Conservation (phyloP, 2,888 invertebrate genomes). For the Hypena proboscidalis region DNA sequence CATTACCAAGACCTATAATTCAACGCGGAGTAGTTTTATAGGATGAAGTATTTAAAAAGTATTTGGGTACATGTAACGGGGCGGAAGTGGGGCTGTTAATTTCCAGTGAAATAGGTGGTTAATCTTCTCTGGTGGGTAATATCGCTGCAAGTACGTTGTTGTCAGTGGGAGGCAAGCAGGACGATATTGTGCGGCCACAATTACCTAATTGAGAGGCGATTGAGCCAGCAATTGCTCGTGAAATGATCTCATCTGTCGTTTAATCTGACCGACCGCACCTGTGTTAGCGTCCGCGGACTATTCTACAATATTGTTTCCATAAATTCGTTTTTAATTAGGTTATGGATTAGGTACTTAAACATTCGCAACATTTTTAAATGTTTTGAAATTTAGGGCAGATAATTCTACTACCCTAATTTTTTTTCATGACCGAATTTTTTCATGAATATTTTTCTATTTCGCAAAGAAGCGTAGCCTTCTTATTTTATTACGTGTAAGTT, state of each 20-base stretch:
- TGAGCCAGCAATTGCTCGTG: constrained; percentile 58
- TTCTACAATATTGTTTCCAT: constrained; percentile 1
- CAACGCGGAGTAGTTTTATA: constrained; percentile 40
- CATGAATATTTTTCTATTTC: neutral
- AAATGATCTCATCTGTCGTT: constrained; percentile 66
- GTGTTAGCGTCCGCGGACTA: constrained; percentile 18
- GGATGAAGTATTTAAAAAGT: constrained; percentile 23
- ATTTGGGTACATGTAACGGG: constrained; percentile 18
- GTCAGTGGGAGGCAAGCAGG: constrained; percentile 45
- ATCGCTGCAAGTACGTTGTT: constrained; percentile 31
- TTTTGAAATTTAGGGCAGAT: too few species aligned
- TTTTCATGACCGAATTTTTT: too few species aligned
- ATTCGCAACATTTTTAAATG: neutral
- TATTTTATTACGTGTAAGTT: constrained; percentile 1
- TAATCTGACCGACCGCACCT: constrained; percentile 52
- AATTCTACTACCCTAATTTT: too few species aligned
- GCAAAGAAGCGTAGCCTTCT: neutral
- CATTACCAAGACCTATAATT: constrained; percentile 45
- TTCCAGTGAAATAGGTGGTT: constrained; percentile 26
- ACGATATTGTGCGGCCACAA: constrained; percentile 53
- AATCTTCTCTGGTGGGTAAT: constrained; percentile 48
- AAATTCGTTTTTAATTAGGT: neutral
- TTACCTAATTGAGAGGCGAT: constrained; percentile 65
- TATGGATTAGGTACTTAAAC: neutral
- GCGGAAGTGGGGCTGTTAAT: constrained; percentile 17